A percentile compares a stretch with the other conserved stretches of the same genome.
Conservation (phyloP, 2,113 vertebrate species). For the Ranitomeya imitator region DNA sequence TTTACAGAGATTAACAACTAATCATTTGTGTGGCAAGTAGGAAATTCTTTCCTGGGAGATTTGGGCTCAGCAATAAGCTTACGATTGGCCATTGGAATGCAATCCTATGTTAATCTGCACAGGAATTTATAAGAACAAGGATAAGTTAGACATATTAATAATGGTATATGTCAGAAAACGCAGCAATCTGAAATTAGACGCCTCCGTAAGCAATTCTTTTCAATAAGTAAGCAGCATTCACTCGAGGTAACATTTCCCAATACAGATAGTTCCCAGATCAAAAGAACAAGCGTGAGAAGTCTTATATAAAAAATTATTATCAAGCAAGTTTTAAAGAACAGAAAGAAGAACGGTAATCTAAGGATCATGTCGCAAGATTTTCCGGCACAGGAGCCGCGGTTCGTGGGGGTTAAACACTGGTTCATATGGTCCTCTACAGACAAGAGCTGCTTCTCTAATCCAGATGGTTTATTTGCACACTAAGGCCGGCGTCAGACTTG, state of each 20-base stretch:
- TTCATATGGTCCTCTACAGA: background rate
- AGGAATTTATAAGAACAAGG: conserved; percentile 53
- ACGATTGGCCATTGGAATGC: conserved; percentile 45
- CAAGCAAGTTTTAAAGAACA: background rate
- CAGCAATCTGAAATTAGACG: conserved; percentile 14
- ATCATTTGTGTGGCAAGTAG: conserved; percentile 47
- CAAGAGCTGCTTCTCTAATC: background rate
- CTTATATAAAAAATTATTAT: background rate
- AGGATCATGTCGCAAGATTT: background rate
- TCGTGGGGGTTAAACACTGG: background rate
- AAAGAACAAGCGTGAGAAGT: background rate
- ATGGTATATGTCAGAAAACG: conserved; percentile 46
- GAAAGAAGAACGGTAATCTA: background rate
- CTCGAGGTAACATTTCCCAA: background rate
- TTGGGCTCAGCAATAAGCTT: conserved; percentile 45
- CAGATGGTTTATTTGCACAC: background rate
- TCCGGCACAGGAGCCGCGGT: background rate
- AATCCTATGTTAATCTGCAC: conserved; percentile 54
- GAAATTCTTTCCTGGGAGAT: conserved; percentile 53
- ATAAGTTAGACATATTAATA: conserved; percentile 30
- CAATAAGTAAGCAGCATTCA: background rate
- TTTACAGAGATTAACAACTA: conserved; percentile 50
- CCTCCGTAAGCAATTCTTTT: conserved; percentile 9
- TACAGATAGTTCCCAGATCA: background rate
- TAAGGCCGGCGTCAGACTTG: no score